phyloP scores from a whole-genome alignment of 1,140 invertebrate species.

The Heliothis virescens region DNA sequence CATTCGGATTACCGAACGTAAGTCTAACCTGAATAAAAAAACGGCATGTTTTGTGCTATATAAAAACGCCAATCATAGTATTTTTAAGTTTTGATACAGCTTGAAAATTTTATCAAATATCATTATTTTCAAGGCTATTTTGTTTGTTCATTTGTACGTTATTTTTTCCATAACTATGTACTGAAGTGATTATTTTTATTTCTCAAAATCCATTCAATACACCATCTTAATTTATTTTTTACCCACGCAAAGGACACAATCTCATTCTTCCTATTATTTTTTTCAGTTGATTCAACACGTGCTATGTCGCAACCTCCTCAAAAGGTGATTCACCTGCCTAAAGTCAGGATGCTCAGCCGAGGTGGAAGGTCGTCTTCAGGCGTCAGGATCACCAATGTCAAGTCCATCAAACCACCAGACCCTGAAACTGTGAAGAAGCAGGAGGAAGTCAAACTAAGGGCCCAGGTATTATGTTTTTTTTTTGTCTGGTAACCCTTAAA shows the following conservation, averaged over 20 bases:
- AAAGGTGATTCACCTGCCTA: slow-evolving; percentile 70
- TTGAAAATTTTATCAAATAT: neutral
- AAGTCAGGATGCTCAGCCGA: slow-evolving; percentile 74
- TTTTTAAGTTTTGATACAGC: too few species aligned
- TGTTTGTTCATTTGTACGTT: neutral
- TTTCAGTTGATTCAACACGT: slow-evolving; percentile 69
- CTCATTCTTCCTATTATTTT: neutral
- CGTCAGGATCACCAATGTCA: slow-evolving; percentile 77
- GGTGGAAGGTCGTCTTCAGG: slow-evolving; percentile 55
- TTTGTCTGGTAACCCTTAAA: neutral
- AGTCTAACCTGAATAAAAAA: slow-evolving; percentile 57
- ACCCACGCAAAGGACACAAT: neutral
- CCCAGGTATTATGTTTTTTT: slow-evolving; percentile 66
- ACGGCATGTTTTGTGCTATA: too few species aligned
- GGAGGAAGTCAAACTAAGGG: slow-evolving; percentile 79
- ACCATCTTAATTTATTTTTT: neutral
- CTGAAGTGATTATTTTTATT: too few species aligned
- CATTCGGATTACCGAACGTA: slow-evolving; percentile 72
- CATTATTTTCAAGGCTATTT: slow-evolving; percentile 2
- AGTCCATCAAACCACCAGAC: slow-evolving; percentile 74
- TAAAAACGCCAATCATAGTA: too few species aligned
- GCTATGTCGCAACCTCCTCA: slow-evolving; percentile 66
- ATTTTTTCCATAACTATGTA: too few species aligned
- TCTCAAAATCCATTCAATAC: neutral
- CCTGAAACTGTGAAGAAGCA: slow-evolving; percentile 72